These are phyloP conservation scores for Andrena hattorfiana DNA, from an alignment of 2,888 invertebrate species.

Conservation along the genomic window DNA sequence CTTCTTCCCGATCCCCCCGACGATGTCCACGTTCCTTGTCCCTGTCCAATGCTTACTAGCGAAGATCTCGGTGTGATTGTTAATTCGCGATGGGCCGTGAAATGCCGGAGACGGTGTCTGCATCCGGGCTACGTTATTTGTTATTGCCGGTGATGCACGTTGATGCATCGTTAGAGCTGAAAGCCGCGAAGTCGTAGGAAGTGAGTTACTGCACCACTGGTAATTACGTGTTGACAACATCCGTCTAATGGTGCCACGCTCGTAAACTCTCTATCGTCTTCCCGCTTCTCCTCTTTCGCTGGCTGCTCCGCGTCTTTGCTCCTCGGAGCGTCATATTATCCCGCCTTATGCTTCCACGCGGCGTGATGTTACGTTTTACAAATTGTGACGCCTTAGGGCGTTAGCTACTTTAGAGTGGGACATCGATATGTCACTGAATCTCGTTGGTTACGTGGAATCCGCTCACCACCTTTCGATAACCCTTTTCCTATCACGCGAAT, in stretches of 20 bases:
- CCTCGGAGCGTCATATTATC: constrained; percentile 55
- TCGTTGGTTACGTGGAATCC: background rate
- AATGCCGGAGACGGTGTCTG: background rate
- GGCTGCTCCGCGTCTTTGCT: constrained; percentile 62
- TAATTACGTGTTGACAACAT: constrained; percentile 79
- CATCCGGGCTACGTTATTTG: constrained; percentile 24
- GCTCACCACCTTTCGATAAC: background rate
- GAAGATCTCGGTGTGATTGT: background rate
- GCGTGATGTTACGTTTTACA: constrained; percentile 53
- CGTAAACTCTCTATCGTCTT: constrained; percentile 77
- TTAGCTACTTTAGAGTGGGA: constrained; percentile 55
- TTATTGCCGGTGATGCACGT: constrained; percentile 32
- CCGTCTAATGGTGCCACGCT: constrained; percentile 77
- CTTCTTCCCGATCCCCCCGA: background rate
- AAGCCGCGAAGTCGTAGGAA: constrained; percentile 62
- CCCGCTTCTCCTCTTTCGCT: constrained; percentile 53
- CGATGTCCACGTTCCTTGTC: too few relatives aligned
- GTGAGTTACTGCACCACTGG: constrained; percentile 75
- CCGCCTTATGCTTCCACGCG: constrained; percentile 56
- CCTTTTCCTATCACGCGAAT: too few relatives aligned
- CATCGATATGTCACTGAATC: constrained; percentile 7
- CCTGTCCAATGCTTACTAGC: background rate
- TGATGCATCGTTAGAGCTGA: constrained; percentile 64
- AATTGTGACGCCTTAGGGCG: constrained; percentile 55
- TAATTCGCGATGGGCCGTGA: constrained; percentile 2